phyloP scores from a whole-genome alignment of 2,113 vertebrate genomes.

The Hepsetus odoe region DNA sequence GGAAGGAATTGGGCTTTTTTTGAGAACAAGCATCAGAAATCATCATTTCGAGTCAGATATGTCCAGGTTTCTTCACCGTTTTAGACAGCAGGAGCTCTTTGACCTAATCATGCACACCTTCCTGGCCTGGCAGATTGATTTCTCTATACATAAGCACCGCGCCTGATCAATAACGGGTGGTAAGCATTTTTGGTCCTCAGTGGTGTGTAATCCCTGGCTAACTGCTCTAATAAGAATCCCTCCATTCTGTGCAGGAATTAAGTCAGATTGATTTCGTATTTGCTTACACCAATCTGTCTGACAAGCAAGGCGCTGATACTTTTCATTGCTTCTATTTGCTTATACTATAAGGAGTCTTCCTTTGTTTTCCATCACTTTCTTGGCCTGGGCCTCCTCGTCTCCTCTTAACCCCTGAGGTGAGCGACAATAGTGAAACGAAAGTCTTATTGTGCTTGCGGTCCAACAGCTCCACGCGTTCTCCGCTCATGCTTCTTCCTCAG shows the following conservation, averaged over 20 bases:
- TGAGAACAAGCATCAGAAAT: background rate
- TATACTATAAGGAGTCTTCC: conserved; percentile 4
- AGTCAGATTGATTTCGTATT: conserved; percentile 47
- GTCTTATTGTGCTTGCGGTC: background rate
- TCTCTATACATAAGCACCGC: conserved; percentile 8
- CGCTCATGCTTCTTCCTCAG: background rate
- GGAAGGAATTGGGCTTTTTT: too few species aligned
- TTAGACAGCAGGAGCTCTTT: conserved; percentile 16
- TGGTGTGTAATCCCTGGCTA: conserved; percentile 37
- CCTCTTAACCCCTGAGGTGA: conserved; percentile 14
- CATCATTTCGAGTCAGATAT: background rate
- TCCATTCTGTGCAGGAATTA: conserved; percentile 40
- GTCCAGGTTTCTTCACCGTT: background rate
- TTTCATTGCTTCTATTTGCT: conserved; percentile 34
- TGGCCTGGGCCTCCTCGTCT: background rate
- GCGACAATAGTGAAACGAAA: conserved; percentile 22
- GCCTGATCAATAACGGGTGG: conserved; percentile 29
- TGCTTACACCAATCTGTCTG: background rate
- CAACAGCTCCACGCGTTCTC: conserved; percentile 2
- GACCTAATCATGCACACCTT: conserved; percentile 5
- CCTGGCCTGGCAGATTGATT: conserved; percentile 42
- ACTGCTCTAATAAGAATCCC: conserved; percentile 41
- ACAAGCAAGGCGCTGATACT: conserved; percentile 4
- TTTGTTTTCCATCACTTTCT: conserved; percentile 4
- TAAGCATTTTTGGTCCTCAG: conserved; percentile 12